Percentiles rank a stretch among this genome's conserved stretches.
These are phyloP conservation scores for Maniola hyperantus DNA, from an alignment of 2,888 invertebrate genomes.

Conservation along the genomic window DNA sequence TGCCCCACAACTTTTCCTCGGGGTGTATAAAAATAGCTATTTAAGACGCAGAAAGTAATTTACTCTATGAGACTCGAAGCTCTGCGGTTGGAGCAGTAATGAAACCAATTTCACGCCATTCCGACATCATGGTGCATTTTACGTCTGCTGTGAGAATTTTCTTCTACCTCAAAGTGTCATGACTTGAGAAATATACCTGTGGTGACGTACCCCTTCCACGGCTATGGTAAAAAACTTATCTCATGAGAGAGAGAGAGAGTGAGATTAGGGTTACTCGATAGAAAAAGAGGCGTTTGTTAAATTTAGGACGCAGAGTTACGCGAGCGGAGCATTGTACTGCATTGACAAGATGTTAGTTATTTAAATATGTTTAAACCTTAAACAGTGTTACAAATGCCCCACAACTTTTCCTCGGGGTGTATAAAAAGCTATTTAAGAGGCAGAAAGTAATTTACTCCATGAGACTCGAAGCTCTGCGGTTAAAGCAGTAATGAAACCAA, in stretches of 20 bases:
- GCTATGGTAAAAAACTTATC: too few species aligned
- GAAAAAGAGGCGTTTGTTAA: too few species aligned
- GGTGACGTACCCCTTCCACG: too few species aligned
- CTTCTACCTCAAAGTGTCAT: conserved; percentile 34
- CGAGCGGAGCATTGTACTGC: too few species aligned
- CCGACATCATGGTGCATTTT: conserved; percentile 47
- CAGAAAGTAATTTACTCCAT: conserved; percentile 48
- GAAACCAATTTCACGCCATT: conserved; percentile 64
- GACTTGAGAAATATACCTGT: too few species aligned
- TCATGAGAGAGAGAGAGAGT: too few species aligned
- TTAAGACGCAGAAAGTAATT: conserved; percentile 47
- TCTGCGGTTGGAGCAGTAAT: conserved; percentile 53
- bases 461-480: conserved; percentile 46
- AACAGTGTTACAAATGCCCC: conserved; percentile 18
- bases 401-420: conserved; percentile 16
- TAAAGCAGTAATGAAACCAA: conserved; percentile 58
- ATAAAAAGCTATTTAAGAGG: conserved; percentile 35
- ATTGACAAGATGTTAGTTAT: too few species aligned
- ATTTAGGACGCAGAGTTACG: too few species aligned
- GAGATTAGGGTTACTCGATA: too few species aligned
- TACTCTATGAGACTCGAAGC: conserved; percentile 42
- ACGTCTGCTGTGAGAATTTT: conserved; percentile 36
- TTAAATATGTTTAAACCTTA: conserved; percentile 13
- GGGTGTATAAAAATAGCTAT: conserved; percentile 21
- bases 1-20: conserved; percentile 13